A percentile compares a stretch with the other conserved stretches of the same genome.
Conservation (phyloP, 2,888 invertebrate species). For the Dexiosoma caninum region DNA sequence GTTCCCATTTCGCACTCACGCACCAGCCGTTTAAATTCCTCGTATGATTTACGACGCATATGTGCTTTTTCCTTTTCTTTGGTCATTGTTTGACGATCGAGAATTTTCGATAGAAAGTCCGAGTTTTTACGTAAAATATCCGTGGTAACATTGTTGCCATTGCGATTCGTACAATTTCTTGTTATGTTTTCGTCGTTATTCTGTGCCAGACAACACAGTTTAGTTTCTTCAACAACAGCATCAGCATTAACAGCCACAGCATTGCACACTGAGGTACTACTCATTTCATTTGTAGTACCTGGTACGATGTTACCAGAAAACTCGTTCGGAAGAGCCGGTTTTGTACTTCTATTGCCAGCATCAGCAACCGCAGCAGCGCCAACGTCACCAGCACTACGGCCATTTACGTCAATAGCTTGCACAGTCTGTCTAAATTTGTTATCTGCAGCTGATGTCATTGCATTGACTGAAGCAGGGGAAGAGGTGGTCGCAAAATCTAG, state of each 20-base stretch:
- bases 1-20: conserved; percentile 72
- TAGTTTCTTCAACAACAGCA: background rate
- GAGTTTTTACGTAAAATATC: conserved; percentile 76
- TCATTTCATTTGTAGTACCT: conserved; percentile 71
- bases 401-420: conserved; percentile 26
- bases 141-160: conserved; percentile 64
- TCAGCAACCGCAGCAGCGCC: background rate
- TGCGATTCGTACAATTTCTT: conserved; percentile 2
- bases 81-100: conserved; percentile 73
- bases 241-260: background rate
- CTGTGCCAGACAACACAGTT: conserved; percentile 17
- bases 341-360: conserved; percentile 53
- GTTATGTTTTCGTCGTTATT: background rate
- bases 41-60: conserved; percentile 77
- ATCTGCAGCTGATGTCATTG: conserved; percentile 15
- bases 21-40: conserved; percentile 77
- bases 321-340: conserved; percentile 72
- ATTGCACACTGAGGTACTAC: conserved; percentile 66
- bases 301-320: conserved; percentile 65
- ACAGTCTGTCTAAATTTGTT: conserved; percentile 40
- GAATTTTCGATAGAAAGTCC: conserved; percentile 76
- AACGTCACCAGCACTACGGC: background rate
- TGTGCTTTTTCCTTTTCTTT: conserved; percentile 75
- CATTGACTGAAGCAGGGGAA: conserved; percentile 32
- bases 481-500: conserved; percentile 66